Percentiles rank a stretch among this genome's conserved stretches.
Conservation (phyloP, 2,113 vertebrate genomes). For the Gorilla gorilla region DNA sequence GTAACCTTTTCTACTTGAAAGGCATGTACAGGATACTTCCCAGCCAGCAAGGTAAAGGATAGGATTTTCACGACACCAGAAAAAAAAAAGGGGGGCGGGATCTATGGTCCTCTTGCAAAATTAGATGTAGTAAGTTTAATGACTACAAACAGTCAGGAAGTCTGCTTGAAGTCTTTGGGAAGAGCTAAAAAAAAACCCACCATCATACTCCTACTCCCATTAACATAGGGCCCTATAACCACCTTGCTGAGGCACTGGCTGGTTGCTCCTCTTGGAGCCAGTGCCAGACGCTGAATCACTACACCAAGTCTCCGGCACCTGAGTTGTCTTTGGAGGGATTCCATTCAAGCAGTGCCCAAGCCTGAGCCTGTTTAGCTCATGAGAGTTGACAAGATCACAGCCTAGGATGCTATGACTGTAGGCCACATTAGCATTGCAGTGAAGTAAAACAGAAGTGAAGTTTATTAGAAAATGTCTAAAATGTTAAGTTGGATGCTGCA, state of each 20-base stretch:
- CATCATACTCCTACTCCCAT: conserved; percentile 1
- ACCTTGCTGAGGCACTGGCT: neutral
- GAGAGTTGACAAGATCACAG: conserved; percentile 43
- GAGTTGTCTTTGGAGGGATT: conserved; percentile 64
- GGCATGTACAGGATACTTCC: neutral
- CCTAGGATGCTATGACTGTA: neutral
- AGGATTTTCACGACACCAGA: conserved; percentile 53
- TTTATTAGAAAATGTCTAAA: conserved; percentile 33
- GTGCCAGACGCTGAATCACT: conserved; percentile 68
- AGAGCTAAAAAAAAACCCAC: neutral
- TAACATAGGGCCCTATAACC: conserved; percentile 17
- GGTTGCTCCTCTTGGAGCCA: neutral
- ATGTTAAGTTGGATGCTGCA: neutral
- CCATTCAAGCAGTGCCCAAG: conserved; percentile 51
- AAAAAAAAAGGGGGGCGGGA: neutral
- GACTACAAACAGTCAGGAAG: conserved; percentile 48
- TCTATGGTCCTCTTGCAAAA: conserved; percentile 68
- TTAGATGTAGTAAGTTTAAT: conserved; percentile 51
- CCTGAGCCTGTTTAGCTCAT: conserved; percentile 53
- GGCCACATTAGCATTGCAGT: neutral
- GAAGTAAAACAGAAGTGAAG: neutral
- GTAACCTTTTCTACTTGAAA: conserved; percentile 2
- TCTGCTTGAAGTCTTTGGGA: conserved; percentile 66
- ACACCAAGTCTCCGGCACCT: conserved; percentile 42
- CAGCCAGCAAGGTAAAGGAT: neutral